Base-by-base conservation (phyloP, 2,797 vertebrate genomes). In the Cuculus canorus region DNA sequence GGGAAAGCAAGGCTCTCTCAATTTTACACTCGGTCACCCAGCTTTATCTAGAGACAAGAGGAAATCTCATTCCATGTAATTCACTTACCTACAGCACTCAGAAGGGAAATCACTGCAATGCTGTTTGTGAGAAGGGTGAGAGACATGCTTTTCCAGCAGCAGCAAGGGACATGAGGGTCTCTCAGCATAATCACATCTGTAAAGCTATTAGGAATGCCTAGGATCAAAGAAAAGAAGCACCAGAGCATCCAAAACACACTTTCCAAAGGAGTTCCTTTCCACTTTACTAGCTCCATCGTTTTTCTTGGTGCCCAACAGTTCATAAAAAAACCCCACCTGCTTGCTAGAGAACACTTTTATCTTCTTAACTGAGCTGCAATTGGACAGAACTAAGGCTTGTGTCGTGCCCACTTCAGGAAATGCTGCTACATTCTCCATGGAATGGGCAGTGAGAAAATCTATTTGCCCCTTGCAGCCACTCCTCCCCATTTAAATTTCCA, bases 11-110 rank as follows among this genome's bases (percentile, higher is more conserved):
- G 88, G 70, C 82, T 91, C 88, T 92, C 93, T 96, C 86, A 88
- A 90, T 95, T 96, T 96, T 95, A 96, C 92, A 97, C 86, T 93
- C 11, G 25, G 79, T 94, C 96, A 95, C 95, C 68, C 93, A 96
- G 94, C 47, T 70, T 95, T 95, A 89, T 93, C 94, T 93, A 79
- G 94, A 95, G 92, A 95, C 83, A 96, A 89, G 57, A 88, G 71
- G 60, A 94, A 79, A 92, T 80, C 82, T 94, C 88, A 88, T 88
- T 93, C 61, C 71, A 47, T 72, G 86, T 95, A 95, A 91, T 84
- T 90, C 93, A 91, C 92, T 95, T 96, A 96, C 84, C 68, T 65
- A 37, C 69, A 81, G 77, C 71, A 60, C 79, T 96, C 89, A 93
- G 80, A 90, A 95, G 81, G 86, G 73, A 93, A 95, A 96, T 92